These are phyloP conservation scores for Ceratosolen fusciceps DNA, from an alignment of 1,140 invertebrate species.

Conservation along the genomic window DNA sequence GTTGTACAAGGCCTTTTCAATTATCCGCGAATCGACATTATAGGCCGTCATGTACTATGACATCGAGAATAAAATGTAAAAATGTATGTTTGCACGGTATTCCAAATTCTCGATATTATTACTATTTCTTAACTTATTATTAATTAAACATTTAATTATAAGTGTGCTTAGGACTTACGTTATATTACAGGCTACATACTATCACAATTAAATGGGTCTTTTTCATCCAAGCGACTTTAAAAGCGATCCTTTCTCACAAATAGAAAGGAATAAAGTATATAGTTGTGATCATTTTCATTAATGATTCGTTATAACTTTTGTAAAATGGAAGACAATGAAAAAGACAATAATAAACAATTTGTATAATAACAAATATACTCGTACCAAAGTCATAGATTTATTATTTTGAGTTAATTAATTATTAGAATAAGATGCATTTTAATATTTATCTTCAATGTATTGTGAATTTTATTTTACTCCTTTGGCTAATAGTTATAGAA, in stretches of 20 bases:
- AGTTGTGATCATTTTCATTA: conserved; percentile 32
- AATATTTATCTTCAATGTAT: neutral
- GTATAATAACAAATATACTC: conserved; percentile 43
- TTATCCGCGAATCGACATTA: conserved; percentile 37
- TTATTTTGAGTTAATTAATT: too few species aligned
- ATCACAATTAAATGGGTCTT: conserved; percentile 67
- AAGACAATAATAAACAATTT: too few species aligned
- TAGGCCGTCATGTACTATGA: conserved; percentile 28
- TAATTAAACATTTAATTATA: conserved; percentile 49
- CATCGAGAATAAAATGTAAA: conserved; percentile 18
- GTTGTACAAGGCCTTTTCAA: conserved; percentile 44
- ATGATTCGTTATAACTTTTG: conserved; percentile 42
- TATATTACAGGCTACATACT: conserved; percentile 65
- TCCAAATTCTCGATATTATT: conserved; percentile 7
- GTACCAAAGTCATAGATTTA: conserved; percentile 28
- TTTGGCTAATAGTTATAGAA: conserved; percentile 18
- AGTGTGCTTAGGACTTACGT: conserved; percentile 60
- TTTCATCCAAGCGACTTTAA: conserved; percentile 56
- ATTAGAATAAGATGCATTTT: too few species aligned
- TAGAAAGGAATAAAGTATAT: neutral
- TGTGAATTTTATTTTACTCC: conserved; percentile 27
- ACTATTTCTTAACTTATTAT: conserved; percentile 17
- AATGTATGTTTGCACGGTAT: neutral
- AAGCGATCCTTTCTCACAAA: conserved; percentile 52
- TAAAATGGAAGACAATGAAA: conserved; percentile 61